These are phyloP conservation scores for Plectropomus leopardus DNA, from an alignment of 2,113 vertebrate genomes.

Conservation along the genomic window DNA sequence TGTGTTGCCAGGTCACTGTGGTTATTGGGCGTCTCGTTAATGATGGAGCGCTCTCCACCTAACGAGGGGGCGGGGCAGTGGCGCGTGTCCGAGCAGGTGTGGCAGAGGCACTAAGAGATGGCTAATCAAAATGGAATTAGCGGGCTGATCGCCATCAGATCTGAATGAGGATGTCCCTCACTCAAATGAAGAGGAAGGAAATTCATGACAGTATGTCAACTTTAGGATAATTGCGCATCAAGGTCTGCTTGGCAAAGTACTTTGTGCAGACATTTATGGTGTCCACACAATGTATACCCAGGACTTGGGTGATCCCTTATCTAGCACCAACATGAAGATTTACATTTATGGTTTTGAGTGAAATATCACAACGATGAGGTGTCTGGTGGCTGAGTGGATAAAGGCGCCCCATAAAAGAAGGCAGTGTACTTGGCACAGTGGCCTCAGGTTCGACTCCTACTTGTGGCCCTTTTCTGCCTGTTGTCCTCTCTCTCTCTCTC, in stretches of 20 bases:
- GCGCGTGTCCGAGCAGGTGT: constrained; percentile 70
- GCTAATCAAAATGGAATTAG: constrained; percentile 69
- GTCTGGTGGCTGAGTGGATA: no score
- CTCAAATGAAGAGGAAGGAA: constrained; percentile 32
- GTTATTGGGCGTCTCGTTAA: constrained; percentile 64
- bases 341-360: not conserved
- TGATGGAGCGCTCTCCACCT: constrained; percentile 53
- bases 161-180: constrained; percentile 39
- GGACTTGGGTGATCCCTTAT: not conserved
- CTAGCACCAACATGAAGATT: not conserved
- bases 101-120: constrained; percentile 49
- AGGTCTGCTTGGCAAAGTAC: no score
- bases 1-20: constrained; percentile 65
- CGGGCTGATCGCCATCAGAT: constrained; percentile 27
- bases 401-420: no score
- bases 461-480: no score
- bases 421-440: no score
- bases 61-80: constrained; percentile 54
- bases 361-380: no score
- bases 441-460: no score
- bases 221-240: not conserved
- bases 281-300: not conserved
- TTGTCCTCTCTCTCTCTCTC: no score
- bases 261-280: not conserved
- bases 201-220: constrained; percentile 4